phyloP scores from a whole-genome alignment of 2,888 invertebrate genomes.

The Caenorhabditis afra region DNA sequence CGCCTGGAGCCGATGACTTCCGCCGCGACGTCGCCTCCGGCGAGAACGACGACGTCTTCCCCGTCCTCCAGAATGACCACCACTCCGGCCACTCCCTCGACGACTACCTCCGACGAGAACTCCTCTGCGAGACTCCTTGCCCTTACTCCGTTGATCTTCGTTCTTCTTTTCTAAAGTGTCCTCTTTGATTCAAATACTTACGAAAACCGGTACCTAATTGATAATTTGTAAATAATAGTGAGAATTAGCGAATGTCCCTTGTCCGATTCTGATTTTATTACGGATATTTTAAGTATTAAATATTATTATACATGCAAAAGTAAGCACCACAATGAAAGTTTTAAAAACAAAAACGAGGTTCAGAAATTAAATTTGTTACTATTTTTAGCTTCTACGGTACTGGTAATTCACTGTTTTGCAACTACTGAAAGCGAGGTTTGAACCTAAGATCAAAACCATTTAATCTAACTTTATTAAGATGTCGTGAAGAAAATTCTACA shows the following conservation, averaged over 20 bases:
- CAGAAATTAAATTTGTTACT: no score
- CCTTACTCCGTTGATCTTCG: slow-evolving; percentile 5
- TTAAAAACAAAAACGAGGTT: no score
- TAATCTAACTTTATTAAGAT: no score
- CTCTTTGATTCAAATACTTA: slow-evolving; percentile 6
- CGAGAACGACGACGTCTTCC: neutral
- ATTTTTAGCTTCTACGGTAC: no score
- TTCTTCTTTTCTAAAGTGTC: slow-evolving; percentile 9
- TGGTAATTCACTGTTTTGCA: no score
- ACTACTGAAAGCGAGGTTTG: no score
- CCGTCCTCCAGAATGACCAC: neutral
- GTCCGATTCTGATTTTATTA: slow-evolving; percentile 3
- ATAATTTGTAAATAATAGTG: slow-evolving; percentile 5
- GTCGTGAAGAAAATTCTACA: no score
- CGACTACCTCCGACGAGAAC: slow-evolving; percentile 26
- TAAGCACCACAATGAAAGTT: slow-evolving; percentile 5
- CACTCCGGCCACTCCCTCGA: neutral
- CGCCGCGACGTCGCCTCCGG: neutral
- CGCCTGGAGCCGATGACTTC: slow-evolving; percentile 51
- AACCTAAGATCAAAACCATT: no score
- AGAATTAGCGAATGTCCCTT: slow-evolving; percentile 1
- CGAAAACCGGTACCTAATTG: slow-evolving; percentile 26
- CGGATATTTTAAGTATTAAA: slow-evolving; percentile 12
- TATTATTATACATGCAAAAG: no score
- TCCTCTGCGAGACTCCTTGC: neutral